These are phyloP conservation scores for Nansenia antarctica DNA, from an alignment of 2,113 vertebrate genomes.

Conservation along the genomic window DNA sequence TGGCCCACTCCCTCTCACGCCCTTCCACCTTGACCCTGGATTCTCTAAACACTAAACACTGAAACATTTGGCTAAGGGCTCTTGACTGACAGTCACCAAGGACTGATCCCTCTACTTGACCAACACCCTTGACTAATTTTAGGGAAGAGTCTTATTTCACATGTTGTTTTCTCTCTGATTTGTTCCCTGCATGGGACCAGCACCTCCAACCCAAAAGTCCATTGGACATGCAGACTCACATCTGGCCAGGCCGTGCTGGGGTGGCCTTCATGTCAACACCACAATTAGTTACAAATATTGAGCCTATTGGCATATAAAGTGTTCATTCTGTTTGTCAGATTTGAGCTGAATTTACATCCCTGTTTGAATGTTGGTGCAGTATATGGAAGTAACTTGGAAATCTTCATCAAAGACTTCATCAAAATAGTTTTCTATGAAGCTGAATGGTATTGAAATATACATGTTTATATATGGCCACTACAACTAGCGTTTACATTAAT, in stretches of 20 bases:
- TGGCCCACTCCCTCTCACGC: too few species aligned
- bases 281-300: slow-evolving; percentile 31
- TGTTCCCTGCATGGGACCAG: slow-evolving; percentile 18
- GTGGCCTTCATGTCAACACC: background rate
- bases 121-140: slow-evolving; percentile 26
- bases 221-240: slow-evolving; percentile 43
- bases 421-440: background rate
- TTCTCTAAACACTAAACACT: too few species aligned
- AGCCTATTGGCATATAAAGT: background rate
- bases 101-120: background rate
- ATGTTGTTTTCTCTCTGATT: slow-evolving; percentile 37
- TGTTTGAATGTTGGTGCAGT: too few species aligned
- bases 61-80: too few species aligned
- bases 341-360: too few species aligned
- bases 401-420: background rate
- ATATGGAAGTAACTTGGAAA: background rate
- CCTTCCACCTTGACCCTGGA: background rate
- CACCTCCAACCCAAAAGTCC: slow-evolving; percentile 16
- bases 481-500: background rate
- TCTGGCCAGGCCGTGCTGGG: slow-evolving; percentile 22
- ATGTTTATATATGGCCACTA: background rate
- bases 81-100: background rate
- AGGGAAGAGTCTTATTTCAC: slow-evolving; percentile 52
- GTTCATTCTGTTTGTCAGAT: background rate
- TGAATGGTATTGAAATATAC: background rate